These are phyloP conservation scores for Caenorhabditis zanzibari DNA, from an alignment of 2,888 invertebrate species.

Conservation along the genomic window DNA sequence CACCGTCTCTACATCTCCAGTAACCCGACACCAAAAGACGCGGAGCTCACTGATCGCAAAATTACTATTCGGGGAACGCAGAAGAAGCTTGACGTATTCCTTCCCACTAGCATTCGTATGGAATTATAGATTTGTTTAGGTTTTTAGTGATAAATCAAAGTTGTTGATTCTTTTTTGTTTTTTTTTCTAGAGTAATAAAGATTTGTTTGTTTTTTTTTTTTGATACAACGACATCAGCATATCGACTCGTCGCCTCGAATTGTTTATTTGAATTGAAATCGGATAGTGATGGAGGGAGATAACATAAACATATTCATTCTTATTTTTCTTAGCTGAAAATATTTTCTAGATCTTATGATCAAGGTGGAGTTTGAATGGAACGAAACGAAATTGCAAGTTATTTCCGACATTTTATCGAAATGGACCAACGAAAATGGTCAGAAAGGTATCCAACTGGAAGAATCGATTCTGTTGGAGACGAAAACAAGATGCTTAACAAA, in stretches of 20 bases:
- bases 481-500: neutral
- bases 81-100: constrained; percentile 53
- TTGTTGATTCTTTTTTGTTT: constrained; percentile 31
- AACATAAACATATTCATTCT: neutral
- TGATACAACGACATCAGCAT: neutral
- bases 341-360: constrained; percentile 25
- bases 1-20: constrained; percentile 60
- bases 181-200: constrained; percentile 11
- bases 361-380: constrained; percentile 57
- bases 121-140: constrained; percentile 23
- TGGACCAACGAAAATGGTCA: neutral
- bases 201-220: constrained; percentile 12
- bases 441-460: constrained; percentile 9
- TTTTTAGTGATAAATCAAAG: constrained; percentile 30
- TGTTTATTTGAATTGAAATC: constrained; percentile 23
- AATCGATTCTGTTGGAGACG: constrained; percentile 20
- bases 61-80: constrained; percentile 52
- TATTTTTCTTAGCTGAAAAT: neutral
- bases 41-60: constrained; percentile 36
- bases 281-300: neutral
- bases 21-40: constrained; percentile 48
- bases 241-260: constrained; percentile 4
- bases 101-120: constrained; percentile 43
- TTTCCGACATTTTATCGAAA: constrained; percentile 9
- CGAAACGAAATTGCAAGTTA: constrained; percentile 20